Conservation (phyloP, 1,140 invertebrate genomes). For the Drosophila malerkotliana region DNA sequence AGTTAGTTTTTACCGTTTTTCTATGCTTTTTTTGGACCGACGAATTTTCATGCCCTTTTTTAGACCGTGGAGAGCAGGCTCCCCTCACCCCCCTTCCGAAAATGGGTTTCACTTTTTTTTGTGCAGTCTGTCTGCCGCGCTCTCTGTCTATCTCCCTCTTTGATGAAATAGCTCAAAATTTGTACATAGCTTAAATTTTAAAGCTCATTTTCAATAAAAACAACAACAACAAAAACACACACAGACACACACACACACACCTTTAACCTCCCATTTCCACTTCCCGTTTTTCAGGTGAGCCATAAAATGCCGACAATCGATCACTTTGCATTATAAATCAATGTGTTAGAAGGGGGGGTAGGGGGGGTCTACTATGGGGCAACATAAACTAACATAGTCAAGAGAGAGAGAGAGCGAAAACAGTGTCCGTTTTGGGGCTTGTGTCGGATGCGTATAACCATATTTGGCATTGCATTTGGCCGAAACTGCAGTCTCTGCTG, state of each 20-base stretch:
- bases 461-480: constrained; percentile 76
- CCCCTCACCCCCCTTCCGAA: neutral
- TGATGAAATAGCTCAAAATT: constrained; percentile 2
- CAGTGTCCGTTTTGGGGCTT: constrained; percentile 12
- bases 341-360: constrained; percentile 3
- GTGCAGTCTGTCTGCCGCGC: neutral
- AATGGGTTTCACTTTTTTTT: constrained; percentile 33
- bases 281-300: constrained; percentile 35
- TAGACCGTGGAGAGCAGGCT: constrained; percentile 13
- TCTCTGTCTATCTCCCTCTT: neutral
- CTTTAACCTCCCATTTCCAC: constrained; percentile 40
- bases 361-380: neutral
- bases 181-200: neutral
- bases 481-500: constrained; percentile 55
- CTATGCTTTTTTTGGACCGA: constrained; percentile 29
- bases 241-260: constrained; percentile 24
- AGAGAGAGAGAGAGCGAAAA: constrained; percentile 4
- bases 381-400: neutral
- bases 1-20: constrained; percentile 19
- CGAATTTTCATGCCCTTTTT: constrained; percentile 43
- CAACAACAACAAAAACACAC: constrained; percentile 22
- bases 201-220: neutral
- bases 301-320: constrained; percentile 41
- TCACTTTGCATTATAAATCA: constrained; percentile 45
- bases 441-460: constrained; percentile 69